Evolutionary conservation across 2,888 invertebrate genomes (phyloP).

Genomic region (Leucania comma): DNA sequence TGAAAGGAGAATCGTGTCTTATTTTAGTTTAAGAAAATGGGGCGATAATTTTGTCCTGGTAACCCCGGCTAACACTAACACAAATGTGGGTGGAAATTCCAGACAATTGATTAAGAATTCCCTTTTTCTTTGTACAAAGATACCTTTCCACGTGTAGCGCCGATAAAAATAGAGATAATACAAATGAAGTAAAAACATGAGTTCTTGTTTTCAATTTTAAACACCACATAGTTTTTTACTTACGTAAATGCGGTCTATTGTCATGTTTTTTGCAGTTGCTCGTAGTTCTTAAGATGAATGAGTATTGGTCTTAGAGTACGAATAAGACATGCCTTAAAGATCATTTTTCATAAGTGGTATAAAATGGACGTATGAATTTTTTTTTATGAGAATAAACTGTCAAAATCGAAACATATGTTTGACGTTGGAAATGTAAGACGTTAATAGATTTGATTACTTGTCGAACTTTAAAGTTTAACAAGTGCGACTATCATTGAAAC

Average conservation of each 20-base stretch:
- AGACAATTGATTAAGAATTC: not conserved
- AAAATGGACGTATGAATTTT: not conserved
- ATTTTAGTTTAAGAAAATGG: not conserved
- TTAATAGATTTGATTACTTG: no score
- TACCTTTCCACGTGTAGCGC: conserved; percentile 13
- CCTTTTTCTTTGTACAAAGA: conserved; percentile 11
- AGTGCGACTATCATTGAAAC: no score
- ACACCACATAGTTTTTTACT: conserved; percentile 29
- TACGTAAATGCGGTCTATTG: conserved; percentile 34
- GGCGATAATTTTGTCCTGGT: not conserved
- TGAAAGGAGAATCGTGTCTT: not conserved
- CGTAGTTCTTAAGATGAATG: conserved; percentile 33
- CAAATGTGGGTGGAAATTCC: not conserved
- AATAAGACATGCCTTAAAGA: conserved; percentile 15
- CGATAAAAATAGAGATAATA: conserved; percentile 27
- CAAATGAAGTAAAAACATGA: conserved; percentile 14
- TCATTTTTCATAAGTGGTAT: not conserved
- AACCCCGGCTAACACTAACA: not conserved
- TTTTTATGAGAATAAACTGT: not conserved
- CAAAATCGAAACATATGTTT: not conserved
- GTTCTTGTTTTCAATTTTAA: conserved; percentile 29
- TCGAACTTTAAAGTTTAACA: no score
- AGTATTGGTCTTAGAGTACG: conserved; percentile 13
- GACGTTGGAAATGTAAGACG: no score
- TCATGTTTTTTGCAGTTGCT: conserved; percentile 28